Conservation (phyloP, 2,797 vertebrate species). For the Limnodromus scolopaceus region DNA sequence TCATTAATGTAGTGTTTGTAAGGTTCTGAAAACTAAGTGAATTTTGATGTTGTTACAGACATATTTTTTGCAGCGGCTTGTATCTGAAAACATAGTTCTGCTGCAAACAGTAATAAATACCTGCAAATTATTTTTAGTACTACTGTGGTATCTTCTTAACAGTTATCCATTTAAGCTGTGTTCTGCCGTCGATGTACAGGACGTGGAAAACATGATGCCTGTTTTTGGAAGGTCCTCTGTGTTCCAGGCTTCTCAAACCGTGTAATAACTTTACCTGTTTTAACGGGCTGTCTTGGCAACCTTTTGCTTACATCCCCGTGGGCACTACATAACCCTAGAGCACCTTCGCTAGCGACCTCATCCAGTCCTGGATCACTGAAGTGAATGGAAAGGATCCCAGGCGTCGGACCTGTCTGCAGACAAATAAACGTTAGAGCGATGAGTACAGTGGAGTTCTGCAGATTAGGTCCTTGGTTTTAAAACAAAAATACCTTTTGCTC, state of each 20-base stretch:
- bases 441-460: background rate
- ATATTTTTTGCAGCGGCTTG: background rate
- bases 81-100: background rate
- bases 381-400: background rate
- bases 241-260: background rate
- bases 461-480: constrained; percentile 25
- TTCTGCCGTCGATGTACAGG: background rate
- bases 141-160: background rate
- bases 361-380: background rate
- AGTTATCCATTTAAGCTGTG: background rate
- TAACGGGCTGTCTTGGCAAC: background rate
- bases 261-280: background rate
- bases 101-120: background rate
- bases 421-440: background rate
- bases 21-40: background rate
- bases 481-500: constrained; percentile 30
- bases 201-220: constrained; percentile 8
- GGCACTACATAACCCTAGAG: background rate
- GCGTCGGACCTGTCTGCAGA: background rate
- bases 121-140: background rate
- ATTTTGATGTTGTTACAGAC: background rate
- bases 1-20: background rate
- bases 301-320: background rate
- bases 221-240: constrained; percentile 2
- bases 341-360: background rate